Percentiles rank a stretch among this genome's conserved stretches.
Conservation (phyloP, 30 jellyfish, hydroid and myxozoan species). For the Turritopsis dohrnii region DNA sequence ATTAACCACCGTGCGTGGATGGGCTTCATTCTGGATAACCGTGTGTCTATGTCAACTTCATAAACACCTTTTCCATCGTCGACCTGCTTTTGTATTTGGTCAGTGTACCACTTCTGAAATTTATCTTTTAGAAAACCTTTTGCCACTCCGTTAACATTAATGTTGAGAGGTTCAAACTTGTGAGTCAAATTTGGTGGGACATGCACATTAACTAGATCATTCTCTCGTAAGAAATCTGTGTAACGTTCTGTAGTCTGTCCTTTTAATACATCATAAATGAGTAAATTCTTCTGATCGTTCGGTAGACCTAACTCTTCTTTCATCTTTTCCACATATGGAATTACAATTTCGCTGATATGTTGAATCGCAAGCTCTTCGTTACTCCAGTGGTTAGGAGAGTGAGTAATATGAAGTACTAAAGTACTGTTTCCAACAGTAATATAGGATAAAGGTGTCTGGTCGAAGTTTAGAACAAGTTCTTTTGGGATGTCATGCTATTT, state of each 20-base stretch:
- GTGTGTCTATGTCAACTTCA: too few species aligned
- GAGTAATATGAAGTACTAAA: constrained; percentile 20
- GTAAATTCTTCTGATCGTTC: not conserved
- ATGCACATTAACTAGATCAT: constrained; percentile 51
- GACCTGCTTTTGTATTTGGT: too few species aligned
- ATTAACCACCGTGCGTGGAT: too few species aligned
- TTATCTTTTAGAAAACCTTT: too few species aligned
- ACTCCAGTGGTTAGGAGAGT: constrained; percentile 40
- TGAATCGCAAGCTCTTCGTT: constrained; percentile 30
- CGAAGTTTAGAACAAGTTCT: constrained; percentile 27
- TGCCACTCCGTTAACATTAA: too few species aligned
- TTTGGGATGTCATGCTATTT: constrained; percentile 37
- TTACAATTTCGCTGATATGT: constrained; percentile 15
- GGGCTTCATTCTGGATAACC: too few species aligned
- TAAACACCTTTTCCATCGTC: too few species aligned
- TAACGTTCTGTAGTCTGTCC: constrained; percentile 26
- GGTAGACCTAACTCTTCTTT: not conserved
- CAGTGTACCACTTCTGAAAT: too few species aligned
- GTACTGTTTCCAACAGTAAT: constrained; percentile 8
- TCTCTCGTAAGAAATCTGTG: not conserved
- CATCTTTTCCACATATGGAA: constrained; percentile 20
- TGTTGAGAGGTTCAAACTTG: too few species aligned
- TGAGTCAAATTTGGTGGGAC: constrained; percentile 65
- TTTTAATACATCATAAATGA: constrained; percentile 26
- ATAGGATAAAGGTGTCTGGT: constrained; percentile 35